Evolutionary conservation across 2,113 vertebrate genomes (phyloP).

Genomic region (Centrocercus urophasianus): DNA sequence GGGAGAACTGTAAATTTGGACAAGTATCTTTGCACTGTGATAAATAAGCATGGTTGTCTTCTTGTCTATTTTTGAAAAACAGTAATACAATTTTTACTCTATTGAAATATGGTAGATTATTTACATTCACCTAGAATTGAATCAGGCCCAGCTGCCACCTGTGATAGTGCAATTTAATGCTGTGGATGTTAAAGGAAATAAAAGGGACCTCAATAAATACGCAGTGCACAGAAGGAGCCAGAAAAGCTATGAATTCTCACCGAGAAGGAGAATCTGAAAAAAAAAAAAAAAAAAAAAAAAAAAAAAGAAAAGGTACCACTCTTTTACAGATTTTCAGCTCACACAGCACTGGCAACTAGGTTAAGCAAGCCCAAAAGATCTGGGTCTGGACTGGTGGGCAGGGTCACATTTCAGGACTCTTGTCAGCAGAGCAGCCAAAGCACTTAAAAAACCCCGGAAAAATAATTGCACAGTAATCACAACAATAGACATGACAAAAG

Average conservation of each 20-base stretch:
- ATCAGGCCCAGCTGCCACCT: not conserved
- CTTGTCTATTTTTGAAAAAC: not conserved
- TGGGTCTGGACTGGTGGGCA: fast-evolving
- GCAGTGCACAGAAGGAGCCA: not conserved
- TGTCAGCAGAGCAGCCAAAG: not conserved
- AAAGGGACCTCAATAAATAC: not conserved
- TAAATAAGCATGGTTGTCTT: not conserved
- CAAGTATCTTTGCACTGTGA: not conserved
- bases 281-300: too few relatives aligned
- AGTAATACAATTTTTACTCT: not conserved
- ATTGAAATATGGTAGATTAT: not conserved
- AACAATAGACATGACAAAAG: not conserved
- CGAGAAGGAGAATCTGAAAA: not conserved
- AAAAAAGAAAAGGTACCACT: too few relatives aligned
- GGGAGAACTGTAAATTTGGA: not conserved
- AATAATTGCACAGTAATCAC: not conserved
- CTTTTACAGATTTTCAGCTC: not conserved
- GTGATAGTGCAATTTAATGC: not conserved
- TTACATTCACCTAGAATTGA: not conserved
- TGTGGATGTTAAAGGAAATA: not conserved
- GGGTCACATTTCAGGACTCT: not conserved
- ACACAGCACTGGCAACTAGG: not conserved
- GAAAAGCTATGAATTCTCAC: not conserved
- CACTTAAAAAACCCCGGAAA: not conserved
- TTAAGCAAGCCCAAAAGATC: not conserved